Evolutionary conservation across 2,888 invertebrate species (phyloP), one percentile per base, ranked within the genome.

Genomic region (Yponomeuta evonymella): DNA sequence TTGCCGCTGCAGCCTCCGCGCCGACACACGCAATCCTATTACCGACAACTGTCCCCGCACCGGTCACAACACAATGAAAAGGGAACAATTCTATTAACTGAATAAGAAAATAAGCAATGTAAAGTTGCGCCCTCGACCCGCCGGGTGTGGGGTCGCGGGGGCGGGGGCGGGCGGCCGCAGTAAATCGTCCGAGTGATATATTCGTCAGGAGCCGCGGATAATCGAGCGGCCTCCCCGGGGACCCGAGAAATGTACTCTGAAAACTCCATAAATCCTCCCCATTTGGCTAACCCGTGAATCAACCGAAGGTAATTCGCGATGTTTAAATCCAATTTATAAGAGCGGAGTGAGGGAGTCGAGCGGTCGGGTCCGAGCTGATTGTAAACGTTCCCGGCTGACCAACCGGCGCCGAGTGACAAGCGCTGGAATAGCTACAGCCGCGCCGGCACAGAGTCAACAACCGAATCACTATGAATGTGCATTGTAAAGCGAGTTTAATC

Each of bases 261-360:
- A 69, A 69, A 79, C 83, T 85, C 85, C 84, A 89, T 89, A 88
- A 88, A 89, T 89, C 87, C 87, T 87, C 87, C 88, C 89, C 88
- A 83, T 87, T 87, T 84, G 87, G 85, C 86, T 86, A 87, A 85
- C 88, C 89, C 88, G 87, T 87, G 88, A 89, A 89, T 88, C 88
- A 87, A 88, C 87, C 86, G 84, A 85, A 87, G 84, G 89, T 88
- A 89, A 89, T 89, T 89, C 89, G 84, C 87, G 87, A 88, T 87
- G 89, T 88, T 88, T 89, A 88, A 89, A 89, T 88, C 88, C 87
- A 88, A 88, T 89, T 89, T 86, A 63, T n/a, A 70, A 64, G 70
- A 33, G 33, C 29, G 30, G 58, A 69, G 63, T 48, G 23, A 23
- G 30, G 70, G 63, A n/a, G 70, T 36, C 23, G 36, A 43, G 2